phyloP scores from a whole-genome alignment of 2,113 vertebrate genomes.

The Cyrtonyx montezumae region DNA sequence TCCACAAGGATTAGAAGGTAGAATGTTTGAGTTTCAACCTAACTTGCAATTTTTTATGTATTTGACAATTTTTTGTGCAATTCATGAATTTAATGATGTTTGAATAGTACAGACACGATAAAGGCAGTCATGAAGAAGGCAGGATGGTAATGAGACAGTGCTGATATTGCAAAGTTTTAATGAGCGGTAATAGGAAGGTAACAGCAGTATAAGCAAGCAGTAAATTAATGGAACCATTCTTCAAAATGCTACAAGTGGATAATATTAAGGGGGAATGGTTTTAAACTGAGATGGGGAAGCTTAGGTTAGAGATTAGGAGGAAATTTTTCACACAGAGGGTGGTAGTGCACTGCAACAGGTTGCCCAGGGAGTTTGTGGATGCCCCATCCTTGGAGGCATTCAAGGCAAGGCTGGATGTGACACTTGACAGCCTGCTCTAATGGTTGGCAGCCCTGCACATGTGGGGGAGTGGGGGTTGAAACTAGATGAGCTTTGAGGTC shows the following conservation, averaged over 20 bases:
- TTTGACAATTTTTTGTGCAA: not conserved
- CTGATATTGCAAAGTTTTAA: not conserved
- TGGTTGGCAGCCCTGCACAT: no score
- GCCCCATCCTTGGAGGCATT: no score
- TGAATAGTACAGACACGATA: not conserved
- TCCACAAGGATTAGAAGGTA: not conserved
- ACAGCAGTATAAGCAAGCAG: not conserved
- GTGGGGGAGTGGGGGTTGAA: no score
- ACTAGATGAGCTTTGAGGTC: no score
- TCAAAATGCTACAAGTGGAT: not conserved
- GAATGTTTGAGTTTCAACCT: not conserved
- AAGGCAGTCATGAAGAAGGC: not conserved
- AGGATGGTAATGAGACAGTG: not conserved
- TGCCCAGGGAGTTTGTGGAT: no score
- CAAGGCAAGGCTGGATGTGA: no score
- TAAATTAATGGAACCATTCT: not conserved
- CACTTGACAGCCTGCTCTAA: no score
- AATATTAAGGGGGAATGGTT: no score
- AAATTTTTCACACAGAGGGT: no score
- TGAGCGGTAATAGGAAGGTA: not conserved
- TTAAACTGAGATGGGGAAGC: no score
- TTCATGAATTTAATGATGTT: not conserved
- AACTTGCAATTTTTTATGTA: not conserved
- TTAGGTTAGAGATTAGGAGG: no score
- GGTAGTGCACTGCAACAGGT: no score